These are phyloP conservation scores for Aquatica leii DNA, from an alignment of 2,888 invertebrate genomes.

Conservation along the genomic window DNA sequence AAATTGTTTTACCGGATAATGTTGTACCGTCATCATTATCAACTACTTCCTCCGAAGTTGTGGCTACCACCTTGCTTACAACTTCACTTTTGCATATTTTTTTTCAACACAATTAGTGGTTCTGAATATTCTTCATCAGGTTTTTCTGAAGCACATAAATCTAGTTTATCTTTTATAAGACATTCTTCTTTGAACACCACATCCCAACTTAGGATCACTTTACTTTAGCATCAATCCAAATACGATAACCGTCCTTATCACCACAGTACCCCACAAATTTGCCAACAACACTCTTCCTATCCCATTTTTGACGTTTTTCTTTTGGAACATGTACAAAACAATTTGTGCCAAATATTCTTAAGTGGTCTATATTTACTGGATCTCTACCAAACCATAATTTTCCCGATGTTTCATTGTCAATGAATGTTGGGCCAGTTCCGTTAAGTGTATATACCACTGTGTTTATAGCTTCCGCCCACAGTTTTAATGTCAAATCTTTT, in stretches of 20 bases:
- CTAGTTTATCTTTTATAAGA: neutral
- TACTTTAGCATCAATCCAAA: constrained; percentile 19
- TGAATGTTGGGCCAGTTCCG: constrained; percentile 31
- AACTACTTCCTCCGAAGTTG: constrained; percentile 6
- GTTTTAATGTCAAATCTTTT: constrained; percentile 5
- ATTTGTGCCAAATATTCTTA: constrained; percentile 39
- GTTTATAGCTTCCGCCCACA: constrained; percentile 39
- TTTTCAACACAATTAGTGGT: too few species aligned
- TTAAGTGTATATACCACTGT: constrained; percentile 40
- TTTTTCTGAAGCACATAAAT: neutral
- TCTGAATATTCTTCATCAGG: neutral
- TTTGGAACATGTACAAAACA: constrained; percentile 42
- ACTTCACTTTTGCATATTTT: too few species aligned
- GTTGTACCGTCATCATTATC: neutral
- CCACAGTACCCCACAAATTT: constrained; percentile 33
- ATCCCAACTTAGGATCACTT: constrained; percentile 24
- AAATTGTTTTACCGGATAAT: neutral
- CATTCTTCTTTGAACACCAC: constrained; percentile 21
- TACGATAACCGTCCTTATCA: constrained; percentile 28
- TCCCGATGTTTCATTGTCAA: constrained; percentile 29
- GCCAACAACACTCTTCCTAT: constrained; percentile 29
- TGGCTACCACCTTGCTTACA: neutral
- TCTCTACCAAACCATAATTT: constrained; percentile 35
- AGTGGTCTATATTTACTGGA: constrained; percentile 24
- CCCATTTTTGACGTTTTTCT: constrained; percentile 30